A percentile compares a stretch with the other conserved stretches of the same genome.
Conservation (phyloP, 1,140 invertebrate species). For the Drosophila mojavensis region DNA sequence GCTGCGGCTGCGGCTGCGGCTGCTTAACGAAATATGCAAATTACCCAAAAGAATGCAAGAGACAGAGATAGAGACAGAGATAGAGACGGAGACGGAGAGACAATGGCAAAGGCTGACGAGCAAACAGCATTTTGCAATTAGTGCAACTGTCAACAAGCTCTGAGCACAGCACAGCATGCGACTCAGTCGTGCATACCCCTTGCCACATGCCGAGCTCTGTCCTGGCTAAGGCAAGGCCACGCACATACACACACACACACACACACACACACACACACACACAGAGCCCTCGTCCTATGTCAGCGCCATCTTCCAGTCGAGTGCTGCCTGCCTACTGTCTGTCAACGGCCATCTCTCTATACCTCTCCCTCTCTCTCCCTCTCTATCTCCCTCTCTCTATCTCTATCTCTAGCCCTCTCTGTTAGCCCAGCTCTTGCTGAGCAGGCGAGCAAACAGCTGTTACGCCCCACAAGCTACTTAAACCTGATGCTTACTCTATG, state of each 20-base stretch:
- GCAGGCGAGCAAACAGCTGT: constrained; percentile 1
- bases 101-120: constrained; percentile 27
- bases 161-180: constrained; percentile 27
- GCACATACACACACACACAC: too few species aligned
- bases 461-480: constrained; percentile 27
- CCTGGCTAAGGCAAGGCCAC: constrained; percentile 70
- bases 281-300: neutral
- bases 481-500: constrained; percentile 5
- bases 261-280: constrained; percentile 12
- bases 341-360: constrained; percentile 41
- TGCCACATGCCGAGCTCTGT: neutral
- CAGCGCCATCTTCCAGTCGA: constrained; percentile 50
- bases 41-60: constrained; percentile 69
- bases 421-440: neutral
- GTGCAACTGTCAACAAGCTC: constrained; percentile 74
- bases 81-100: constrained; percentile 12
- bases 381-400: neutral
- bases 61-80: constrained; percentile 38
- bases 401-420: too few species aligned
- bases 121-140: constrained; percentile 80
- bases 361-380: neutral
- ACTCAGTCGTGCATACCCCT: constrained; percentile 16
- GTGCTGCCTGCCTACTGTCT: constrained; percentile 30
- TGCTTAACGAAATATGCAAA: constrained; percentile 81
- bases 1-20: constrained; percentile 20